These are phyloP conservation scores for Hippoglossus hippoglossus DNA, from an alignment of 2,797 vertebrate species.

Conservation along the genomic window DNA sequence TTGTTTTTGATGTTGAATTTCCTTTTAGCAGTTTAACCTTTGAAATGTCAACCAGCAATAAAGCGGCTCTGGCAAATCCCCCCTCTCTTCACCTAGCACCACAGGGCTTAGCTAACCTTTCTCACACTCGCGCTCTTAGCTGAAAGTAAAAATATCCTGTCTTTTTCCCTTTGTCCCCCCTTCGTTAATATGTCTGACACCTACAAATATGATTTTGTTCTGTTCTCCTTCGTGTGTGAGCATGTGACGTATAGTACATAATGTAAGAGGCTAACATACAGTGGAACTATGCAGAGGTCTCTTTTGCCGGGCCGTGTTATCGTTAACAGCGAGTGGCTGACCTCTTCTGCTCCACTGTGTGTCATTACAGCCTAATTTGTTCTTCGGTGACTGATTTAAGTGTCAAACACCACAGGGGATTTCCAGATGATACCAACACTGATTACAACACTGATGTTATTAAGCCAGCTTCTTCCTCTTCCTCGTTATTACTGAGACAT, in stretches of 20 bases:
- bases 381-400: conserved; percentile 60
- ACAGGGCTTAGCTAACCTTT: conserved; percentile 81
- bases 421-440: conserved; percentile 70
- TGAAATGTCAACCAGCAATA: conserved; percentile 87
- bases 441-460: conserved; percentile 73
- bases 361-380: conserved; percentile 72
- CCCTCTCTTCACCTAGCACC: conserved; percentile 74
- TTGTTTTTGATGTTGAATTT: conserved; percentile 83
- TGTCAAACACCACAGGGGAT: conserved; percentile 61
- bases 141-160: conserved; percentile 66
- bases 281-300: conserved; percentile 31
- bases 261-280: conserved; percentile 15
- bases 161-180: conserved; percentile 40
- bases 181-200: conserved; percentile 53
- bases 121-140: conserved; percentile 49
- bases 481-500: conserved; percentile 63
- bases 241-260: conserved; percentile 31
- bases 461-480: conserved; percentile 67
- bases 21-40: conserved; percentile 88
- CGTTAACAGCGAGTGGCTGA: conserved; percentile 49
- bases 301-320: conserved; percentile 31
- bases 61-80: conserved; percentile 76
- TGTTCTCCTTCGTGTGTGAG: conserved; percentile 4
- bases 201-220: conserved; percentile 45
- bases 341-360: conserved; percentile 50